A percentile compares a stretch with the other conserved stretches of the same genome.
phyloP scores from a whole-genome alignment of 2,888 invertebrate species.

The Leptogaster cylindrica region DNA sequence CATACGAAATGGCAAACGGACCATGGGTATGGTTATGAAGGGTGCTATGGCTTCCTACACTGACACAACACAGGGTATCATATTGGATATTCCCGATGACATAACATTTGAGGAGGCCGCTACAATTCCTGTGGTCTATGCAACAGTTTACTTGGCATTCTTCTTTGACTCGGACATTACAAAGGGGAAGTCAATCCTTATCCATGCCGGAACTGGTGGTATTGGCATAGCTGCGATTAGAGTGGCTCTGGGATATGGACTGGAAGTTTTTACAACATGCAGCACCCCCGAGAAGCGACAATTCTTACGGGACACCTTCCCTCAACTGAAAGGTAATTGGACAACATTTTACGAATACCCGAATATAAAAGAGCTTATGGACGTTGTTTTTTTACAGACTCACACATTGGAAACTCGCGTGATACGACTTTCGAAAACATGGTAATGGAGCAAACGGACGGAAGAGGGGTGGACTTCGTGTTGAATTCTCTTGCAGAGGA shows the following conservation, averaged over 20 bases:
- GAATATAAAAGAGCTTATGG: slow-evolving; percentile 3
- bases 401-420: slow-evolving; percentile 85
- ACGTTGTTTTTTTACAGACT: slow-evolving; percentile 56
- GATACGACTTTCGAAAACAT: slow-evolving; percentile 86
- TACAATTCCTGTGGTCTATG: slow-evolving; percentile 81
- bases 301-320: slow-evolving; percentile 66
- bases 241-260: slow-evolving; percentile 69
- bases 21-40: slow-evolving; percentile 69
- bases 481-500: slow-evolving; percentile 92
- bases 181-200: slow-evolving; percentile 61
- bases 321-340: slow-evolving; percentile 64
- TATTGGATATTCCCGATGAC: slow-evolving; percentile 73
- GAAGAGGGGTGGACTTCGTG: slow-evolving; percentile 88
- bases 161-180: slow-evolving; percentile 56
- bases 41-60: slow-evolving; percentile 67
- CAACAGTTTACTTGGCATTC: slow-evolving; percentile 68
- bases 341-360: not conserved
- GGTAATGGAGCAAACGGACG: slow-evolving; percentile 79
- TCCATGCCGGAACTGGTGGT: slow-evolving; percentile 73
- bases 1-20: slow-evolving; percentile 65
- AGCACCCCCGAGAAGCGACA: slow-evolving; percentile 70
- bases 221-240: slow-evolving; percentile 81
- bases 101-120: slow-evolving; percentile 80
- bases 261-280: slow-evolving; percentile 75
- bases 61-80: slow-evolving; percentile 54